Conservation (phyloP, 1,140 invertebrate species). For the Penaeus indicus region DNA sequence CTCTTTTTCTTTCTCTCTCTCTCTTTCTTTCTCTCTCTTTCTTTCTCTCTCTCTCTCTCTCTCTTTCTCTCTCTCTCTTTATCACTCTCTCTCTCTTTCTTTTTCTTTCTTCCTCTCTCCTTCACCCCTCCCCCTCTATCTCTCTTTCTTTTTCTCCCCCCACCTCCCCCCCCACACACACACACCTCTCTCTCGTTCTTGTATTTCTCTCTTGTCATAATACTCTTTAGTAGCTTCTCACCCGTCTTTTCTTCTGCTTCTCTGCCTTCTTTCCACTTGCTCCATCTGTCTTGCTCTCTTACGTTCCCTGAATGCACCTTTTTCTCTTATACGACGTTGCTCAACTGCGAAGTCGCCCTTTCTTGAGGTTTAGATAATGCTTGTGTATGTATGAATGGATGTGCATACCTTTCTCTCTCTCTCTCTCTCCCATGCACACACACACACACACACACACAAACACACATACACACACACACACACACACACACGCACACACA, state of each 20-base stretch:
- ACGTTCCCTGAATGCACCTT: neutral
- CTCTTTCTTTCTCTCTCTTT: neutral
- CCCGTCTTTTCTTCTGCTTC: no score
- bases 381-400: no score
- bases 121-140: constrained; percentile 9
- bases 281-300: neutral
- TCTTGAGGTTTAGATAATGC: no score
- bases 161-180: constrained; percentile 1
- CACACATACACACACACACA: constrained; percentile 18
- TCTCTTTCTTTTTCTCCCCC: constrained; percentile 30
- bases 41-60: no score
- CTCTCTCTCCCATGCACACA: no score
- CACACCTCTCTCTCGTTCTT: constrained; percentile 26
- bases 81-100: constrained; percentile 31
- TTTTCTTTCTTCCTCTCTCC: constrained; percentile 17
- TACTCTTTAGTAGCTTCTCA: no score
- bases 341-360: no score
- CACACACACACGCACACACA: neutral
- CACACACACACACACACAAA: no score
- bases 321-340: no score
- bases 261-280: no score
- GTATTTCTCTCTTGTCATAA: no score
- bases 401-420: no score
- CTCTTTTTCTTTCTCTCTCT: neutral
- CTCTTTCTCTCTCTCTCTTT: constrained; percentile 22